phyloP scores from a whole-genome alignment of 1,140 invertebrate species.

The Ditylenchus dipsaci region DNA sequence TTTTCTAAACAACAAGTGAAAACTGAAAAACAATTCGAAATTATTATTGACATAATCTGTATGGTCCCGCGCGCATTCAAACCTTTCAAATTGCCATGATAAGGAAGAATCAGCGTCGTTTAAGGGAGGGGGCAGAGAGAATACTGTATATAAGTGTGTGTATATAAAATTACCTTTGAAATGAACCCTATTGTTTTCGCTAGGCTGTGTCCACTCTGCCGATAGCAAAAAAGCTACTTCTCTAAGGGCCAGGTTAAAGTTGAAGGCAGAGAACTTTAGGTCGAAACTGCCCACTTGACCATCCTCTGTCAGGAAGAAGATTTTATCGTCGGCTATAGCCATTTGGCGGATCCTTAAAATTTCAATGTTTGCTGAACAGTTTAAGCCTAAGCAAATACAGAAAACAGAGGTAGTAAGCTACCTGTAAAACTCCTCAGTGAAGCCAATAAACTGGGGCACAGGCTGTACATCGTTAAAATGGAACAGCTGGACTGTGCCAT shows the following conservation, averaged over 20 bases:
- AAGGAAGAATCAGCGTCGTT: too few species aligned
- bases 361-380: not conserved
- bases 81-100: too few species aligned
- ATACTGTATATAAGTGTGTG: not conserved
- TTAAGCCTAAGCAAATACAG: not conserved
- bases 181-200: slow-evolving; percentile 22
- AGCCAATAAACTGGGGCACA: slow-evolving; percentile 27
- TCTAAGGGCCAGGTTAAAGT: slow-evolving; percentile 44
- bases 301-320: slow-evolving; percentile 49
- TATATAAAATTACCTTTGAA: slow-evolving; percentile 21
- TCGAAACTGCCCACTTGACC: slow-evolving; percentile 51
- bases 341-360: slow-evolving; percentile 48
- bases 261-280: slow-evolving; percentile 33
- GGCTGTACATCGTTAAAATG: not conserved
- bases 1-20: too few species aligned
- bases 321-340: slow-evolving; percentile 36
- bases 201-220: slow-evolving; percentile 5
- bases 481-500: slow-evolving; percentile 22
- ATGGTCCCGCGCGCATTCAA: too few species aligned
- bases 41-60: too few species aligned
- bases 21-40: too few species aligned
- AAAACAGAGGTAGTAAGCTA: slow-evolving; percentile 2
- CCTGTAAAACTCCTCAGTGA: slow-evolving; percentile 24
- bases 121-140: too few species aligned
- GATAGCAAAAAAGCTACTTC: slow-evolving; percentile 29